These are phyloP conservation scores for Lasioglossum marginatum DNA, from an alignment of 2,888 invertebrate genomes.

Conservation along the genomic window DNA sequence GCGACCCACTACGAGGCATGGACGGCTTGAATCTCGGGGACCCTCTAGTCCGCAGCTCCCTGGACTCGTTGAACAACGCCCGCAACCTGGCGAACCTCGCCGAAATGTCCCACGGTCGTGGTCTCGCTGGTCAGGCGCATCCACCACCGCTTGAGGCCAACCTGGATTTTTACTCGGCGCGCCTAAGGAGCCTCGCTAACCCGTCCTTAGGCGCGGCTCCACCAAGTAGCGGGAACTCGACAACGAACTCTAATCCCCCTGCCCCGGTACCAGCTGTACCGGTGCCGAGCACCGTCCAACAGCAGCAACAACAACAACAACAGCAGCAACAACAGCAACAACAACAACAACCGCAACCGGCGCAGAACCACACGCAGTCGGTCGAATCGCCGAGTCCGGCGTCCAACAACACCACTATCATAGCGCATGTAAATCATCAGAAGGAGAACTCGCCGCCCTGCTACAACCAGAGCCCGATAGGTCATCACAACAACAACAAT, in stretches of 20 bases:
- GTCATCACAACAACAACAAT: slow-evolving; percentile 82
- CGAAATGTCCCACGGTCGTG: slow-evolving; percentile 80
- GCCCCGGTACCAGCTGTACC: slow-evolving; percentile 64
- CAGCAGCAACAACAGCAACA: slow-evolving; percentile 83
- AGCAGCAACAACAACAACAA: slow-evolving; percentile 86
- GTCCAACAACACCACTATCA: slow-evolving; percentile 70
- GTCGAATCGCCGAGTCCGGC: slow-evolving; percentile 77
- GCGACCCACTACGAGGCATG: slow-evolving; percentile 82
- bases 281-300: slow-evolving; percentile 92
- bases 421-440: slow-evolving; percentile 70
- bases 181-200: slow-evolving; percentile 99
- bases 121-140: slow-evolving; percentile 84
- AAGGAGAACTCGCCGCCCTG: slow-evolving; percentile 83
- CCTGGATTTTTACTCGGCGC: slow-evolving; percentile 99
- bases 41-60: slow-evolving; percentile 80
- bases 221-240: slow-evolving; percentile 88
- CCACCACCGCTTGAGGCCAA: slow-evolving; percentile 93
- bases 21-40: slow-evolving; percentile 83
- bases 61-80: slow-evolving; percentile 83
- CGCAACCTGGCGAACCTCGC: slow-evolving; percentile 83
- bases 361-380: slow-evolving; percentile 76
- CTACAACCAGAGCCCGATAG: slow-evolving; percentile 81
- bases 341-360: slow-evolving; percentile 79
- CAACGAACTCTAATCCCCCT: slow-evolving; percentile 91
- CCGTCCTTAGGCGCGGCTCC: slow-evolving; percentile 97